phyloP scores from a whole-genome alignment of 2,797 vertebrate species.

The Rhynchonycteris naso region DNA sequence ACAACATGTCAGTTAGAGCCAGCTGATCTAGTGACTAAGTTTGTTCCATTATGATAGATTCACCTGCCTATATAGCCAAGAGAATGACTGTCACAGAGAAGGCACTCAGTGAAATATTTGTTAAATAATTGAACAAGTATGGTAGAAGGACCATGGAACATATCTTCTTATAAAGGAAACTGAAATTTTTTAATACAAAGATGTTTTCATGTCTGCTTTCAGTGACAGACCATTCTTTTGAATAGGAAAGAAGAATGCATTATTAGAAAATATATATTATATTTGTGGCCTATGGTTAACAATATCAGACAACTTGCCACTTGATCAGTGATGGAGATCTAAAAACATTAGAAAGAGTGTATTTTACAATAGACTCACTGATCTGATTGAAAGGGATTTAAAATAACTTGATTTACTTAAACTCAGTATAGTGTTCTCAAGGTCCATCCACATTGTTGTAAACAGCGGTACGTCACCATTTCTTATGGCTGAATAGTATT shows the following conservation, averaged over 20 bases:
- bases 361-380: constrained; percentile 6
- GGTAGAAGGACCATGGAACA: background rate
- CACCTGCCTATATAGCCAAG: background rate
- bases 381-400: background rate
- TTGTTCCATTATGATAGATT: background rate
- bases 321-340: background rate
- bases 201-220: background rate
- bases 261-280: constrained; percentile 18
- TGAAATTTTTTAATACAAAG: background rate
- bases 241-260: background rate
- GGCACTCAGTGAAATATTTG: background rate
- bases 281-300: background rate
- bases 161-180: constrained; percentile 19
- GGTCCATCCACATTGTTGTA: too few relatives aligned
- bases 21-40: background rate
- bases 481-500: too few relatives aligned
- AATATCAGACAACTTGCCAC: background rate
- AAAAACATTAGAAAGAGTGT: background rate
- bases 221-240: background rate
- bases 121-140: constrained; percentile 28
- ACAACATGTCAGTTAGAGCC: background rate
- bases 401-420: background rate
- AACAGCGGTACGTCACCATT: too few relatives aligned
- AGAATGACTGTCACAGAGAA: background rate
- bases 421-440: too few relatives aligned